phyloP scores from a whole-genome alignment of 2,888 invertebrate species.

The Andrena bicolor region DNA sequence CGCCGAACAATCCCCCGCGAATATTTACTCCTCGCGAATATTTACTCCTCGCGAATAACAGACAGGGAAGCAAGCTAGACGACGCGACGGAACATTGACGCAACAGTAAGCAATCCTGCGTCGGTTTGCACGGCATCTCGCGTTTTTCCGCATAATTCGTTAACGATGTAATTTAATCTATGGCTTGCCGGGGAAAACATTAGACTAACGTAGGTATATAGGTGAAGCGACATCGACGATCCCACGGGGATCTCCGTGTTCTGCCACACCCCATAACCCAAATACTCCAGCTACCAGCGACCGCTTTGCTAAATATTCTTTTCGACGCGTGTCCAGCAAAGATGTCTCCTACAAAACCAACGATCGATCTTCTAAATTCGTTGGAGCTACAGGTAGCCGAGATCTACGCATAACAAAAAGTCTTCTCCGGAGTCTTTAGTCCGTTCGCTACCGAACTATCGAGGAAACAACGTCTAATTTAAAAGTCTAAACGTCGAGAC shows the following conservation, averaged over 20 bases:
- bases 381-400: too few species aligned
- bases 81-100: neutral
- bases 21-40: neutral
- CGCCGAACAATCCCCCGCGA: neutral
- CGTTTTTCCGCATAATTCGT: slow-evolving; percentile 23
- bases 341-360: neutral
- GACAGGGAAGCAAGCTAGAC: neutral
- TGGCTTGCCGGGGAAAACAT: slow-evolving; percentile 42
- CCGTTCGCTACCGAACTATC: neutral
- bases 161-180: slow-evolving; percentile 64
- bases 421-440: neutral
- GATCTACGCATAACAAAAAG: too few species aligned
- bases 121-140: neutral
- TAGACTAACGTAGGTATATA: slow-evolving; percentile 48
- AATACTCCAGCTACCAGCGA: slow-evolving; percentile 58
- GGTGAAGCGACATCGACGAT: slow-evolving; percentile 61
- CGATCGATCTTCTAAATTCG: neutral
- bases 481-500: slow-evolving; percentile 40
- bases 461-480: slow-evolving; percentile 41
- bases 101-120: neutral
- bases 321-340: neutral
- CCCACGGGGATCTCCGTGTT: slow-evolving; percentile 61
- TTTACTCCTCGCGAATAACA: neutral
- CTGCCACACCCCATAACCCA: slow-evolving; percentile 75
- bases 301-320: neutral